Evolutionary conservation across 2,113 vertebrate species (phyloP).

Genomic region (Sceloporus undulatus): DNA sequence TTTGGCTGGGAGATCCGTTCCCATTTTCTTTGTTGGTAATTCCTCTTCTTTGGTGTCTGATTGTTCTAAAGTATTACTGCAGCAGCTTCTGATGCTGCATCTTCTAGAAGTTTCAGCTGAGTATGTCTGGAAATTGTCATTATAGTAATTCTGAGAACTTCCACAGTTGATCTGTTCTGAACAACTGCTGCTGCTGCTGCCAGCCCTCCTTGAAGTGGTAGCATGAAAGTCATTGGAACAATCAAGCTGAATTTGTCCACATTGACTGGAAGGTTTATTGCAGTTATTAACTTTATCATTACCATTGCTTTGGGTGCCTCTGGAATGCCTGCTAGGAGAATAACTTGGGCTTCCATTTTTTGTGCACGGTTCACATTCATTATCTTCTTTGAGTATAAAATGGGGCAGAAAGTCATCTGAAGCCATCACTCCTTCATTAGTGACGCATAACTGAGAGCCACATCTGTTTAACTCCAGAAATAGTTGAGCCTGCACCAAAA

Average conservation of each 20-base stretch:
- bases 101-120: slow-evolving; percentile 13
- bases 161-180: slow-evolving; percentile 25
- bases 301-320: slow-evolving; percentile 43
- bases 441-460: neutral
- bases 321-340: neutral
- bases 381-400: slow-evolving; percentile 13
- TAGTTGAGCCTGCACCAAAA: neutral
- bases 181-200: slow-evolving; percentile 10
- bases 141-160: slow-evolving; percentile 21
- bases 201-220: slow-evolving; percentile 10
- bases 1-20: slow-evolving; percentile 43
- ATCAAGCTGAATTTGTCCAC: slow-evolving; percentile 1
- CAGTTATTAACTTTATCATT: slow-evolving; percentile 40
- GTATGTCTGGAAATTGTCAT: slow-evolving; percentile 61
- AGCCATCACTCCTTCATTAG: slow-evolving; percentile 20
- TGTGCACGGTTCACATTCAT: neutral
- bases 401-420: slow-evolving; percentile 19
- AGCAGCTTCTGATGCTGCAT: neutral
- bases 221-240: slow-evolving; percentile 9
- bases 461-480: neutral
- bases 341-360: neutral
- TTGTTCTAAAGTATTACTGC: neutral
- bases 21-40: slow-evolving; percentile 40
- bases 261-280: neutral
- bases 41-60: slow-evolving; percentile 22